Base-by-base conservation (phyloP, 2,113 vertebrate genomes). In the Loxodonta africana region DNA sequence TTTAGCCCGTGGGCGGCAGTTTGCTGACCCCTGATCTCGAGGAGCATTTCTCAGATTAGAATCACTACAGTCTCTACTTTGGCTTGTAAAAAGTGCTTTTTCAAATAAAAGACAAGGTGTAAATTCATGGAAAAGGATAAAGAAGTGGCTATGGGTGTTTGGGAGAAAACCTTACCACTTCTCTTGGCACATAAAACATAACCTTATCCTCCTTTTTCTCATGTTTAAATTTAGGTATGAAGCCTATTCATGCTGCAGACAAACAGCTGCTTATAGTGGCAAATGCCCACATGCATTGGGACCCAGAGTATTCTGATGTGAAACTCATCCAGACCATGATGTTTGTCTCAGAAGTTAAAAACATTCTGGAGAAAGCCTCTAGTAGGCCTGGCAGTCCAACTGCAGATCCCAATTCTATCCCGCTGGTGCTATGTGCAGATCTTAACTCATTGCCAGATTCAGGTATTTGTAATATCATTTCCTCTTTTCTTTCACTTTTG, bases 251-350 rank as follows among this genome's bases (percentile, higher is more conserved):
- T n/a, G 96, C 98, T 91, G 96, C 98, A 98, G 99, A 99, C 97
- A 99, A 99, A 95, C 99, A 99, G 98, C 99, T 99, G 97, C 98
- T 99, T 90, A 99, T 99, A 37, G 99, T 99, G 97, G 99, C 99
- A 95, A 99, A 99, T 91, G 99, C 99, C 96, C 99, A 99, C 98
- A 99, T 99, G 99, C 99, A 99, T 98, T 99, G 99, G 99, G 99
- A 99, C 99, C 99, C 99, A 0, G 99, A 99, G 96, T 99, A 99
- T 98, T 99, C 99, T 0, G 99, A 99, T 95, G 99, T 99, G 92
- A 99, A 99, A 98, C 98, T 99, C 98, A 99, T 99, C 98, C 99
- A 99, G 98, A 99, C 99, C 25, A 99, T 99, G 99, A 99, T 99
- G 99, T 99, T 99, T 98, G 99, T 99, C 97, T 99, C 99, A 0